Base-by-base conservation (phyloP, 1,140 invertebrate genomes). In the Anoplophora glabripennis region DNA sequence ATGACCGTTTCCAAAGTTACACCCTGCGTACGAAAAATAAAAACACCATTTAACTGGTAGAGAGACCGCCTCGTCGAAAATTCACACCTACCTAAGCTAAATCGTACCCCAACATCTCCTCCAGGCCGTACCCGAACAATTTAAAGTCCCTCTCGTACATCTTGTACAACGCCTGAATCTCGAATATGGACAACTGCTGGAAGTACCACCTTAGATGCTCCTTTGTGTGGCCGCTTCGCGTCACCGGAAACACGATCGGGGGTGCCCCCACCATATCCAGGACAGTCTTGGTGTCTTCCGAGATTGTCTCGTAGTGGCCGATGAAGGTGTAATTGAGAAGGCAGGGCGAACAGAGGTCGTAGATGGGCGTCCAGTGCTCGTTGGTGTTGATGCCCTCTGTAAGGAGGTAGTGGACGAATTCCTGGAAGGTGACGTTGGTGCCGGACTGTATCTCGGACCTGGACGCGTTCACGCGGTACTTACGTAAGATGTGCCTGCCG, bases 351-450 rank as follows among this genome's bases (percentile, higher is more conserved):
- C 94, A 97, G 7, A 96, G 77, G 46, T 88, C 84, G 57, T 84
- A 80, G 59, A 93, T 88, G 0, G 91, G 86, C 69, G 85, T 84
- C 94, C 94, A 96, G 70, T 97, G 94, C 70, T 96, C 93, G 73
- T 94, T 94, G 59, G 82, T 77, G 66, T 77, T 61, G 58, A 81
- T 68, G 72, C 82, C 66, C 72, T 82, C 70, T 58, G 87, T 85
- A 0, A 88, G 83, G 28, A 95, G 77, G 75, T 93, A 96, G 61
- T 86, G 76, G 0, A 90, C 86, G 73, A 96, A 97, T 76, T 96
- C 93, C 11, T 78, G 72, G 75, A 97, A 96, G 0, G 86, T 89
- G 0, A 96, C 93, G 77, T 94, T 91, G 70, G 90, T 83, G 1
- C 92, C 93, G 28, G 80, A 79, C 9, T 80, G 79, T n/a, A 93